Evolutionary conservation across 2,888 invertebrate genomes (phyloP), one percentile per base, ranked within the genome.

Genomic region (Peribatodes rhomboidaria): DNA sequence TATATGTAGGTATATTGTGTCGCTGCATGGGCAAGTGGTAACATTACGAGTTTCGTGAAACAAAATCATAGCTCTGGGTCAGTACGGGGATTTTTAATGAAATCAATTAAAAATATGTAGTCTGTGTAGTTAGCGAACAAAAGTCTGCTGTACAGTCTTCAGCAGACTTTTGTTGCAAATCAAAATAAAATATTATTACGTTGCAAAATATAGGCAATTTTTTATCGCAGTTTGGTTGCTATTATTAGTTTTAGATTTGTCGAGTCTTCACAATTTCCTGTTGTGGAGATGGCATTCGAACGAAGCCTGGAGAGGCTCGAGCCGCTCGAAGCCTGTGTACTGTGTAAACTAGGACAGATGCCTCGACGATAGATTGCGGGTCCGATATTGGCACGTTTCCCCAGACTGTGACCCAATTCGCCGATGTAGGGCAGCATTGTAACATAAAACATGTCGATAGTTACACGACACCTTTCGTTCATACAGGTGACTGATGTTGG

Each of bases 371-470:
- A 61, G 41, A 57, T 53, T 14, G 14, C 46, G 52, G 52, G 27
- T 39, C 52, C 27, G 37, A 52, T 63, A 57, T 57, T 52, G 52
- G 31, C 47, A 47, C 46, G 54, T 42, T 55, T 47, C 27, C 44
- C 39, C 62, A 55, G 37, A 50, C 52, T 35, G n/a, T 63, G 62
- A 63, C 62, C 62, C 46, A 57, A 57, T 63, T 63, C 39, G 31
- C 57, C 49, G 52, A 57, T 63, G 18, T 63, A 53, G 57, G 62
- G 18, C 62, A 46, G 22, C 42, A 41, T 35, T 61, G 35, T 50
- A 35, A 44, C n/a, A 41, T 53, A 31, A 53, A 14, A 53, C 39
- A 60, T 42, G 37, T 55, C 49, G 35, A 55, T 42, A 27, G 35
- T 18, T 35, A 37, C 53, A 20, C 4, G 50, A 52, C 50, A 37